Percentiles rank a stretch among this genome's conserved stretches.
Evolutionary conservation across 92 coral and sea anemone genomes (phyloP).

Genomic region (Heteractis magnifica): DNA sequence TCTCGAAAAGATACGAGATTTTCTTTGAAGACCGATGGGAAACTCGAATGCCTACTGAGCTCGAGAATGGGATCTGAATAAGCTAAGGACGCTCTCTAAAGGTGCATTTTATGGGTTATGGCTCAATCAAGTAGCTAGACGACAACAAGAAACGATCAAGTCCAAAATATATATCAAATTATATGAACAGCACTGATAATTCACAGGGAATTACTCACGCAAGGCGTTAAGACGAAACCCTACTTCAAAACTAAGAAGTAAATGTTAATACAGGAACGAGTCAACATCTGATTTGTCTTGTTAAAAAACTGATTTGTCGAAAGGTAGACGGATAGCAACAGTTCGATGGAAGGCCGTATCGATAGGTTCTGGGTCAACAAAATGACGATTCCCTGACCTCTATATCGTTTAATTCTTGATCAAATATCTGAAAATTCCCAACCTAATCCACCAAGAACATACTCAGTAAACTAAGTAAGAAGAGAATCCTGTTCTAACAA

Average conservation of each 20-base stretch:
- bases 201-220: slow-evolving; percentile 19
- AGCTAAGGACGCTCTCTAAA: slow-evolving; percentile 5
- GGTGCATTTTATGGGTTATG: slow-evolving; percentile 7
- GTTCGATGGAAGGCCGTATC: background rate
- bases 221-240: slow-evolving; percentile 17
- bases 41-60: background rate
- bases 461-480: slow-evolving; percentile 7
- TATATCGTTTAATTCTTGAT: slow-evolving; percentile 20
- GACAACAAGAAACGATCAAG: slow-evolving; percentile 1
- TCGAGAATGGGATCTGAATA: slow-evolving; percentile 1
- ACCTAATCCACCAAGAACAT: background rate
- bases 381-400: slow-evolving; percentile 24
- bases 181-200: slow-evolving; percentile 19
- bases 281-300: background rate
- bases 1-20: background rate
- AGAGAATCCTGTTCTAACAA: background rate
- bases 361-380: slow-evolving; percentile 22
- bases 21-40: background rate
- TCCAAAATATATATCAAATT: background rate
- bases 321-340: background rate
- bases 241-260: background rate
- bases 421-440: slow-evolving; percentile 28
- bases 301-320: background rate
- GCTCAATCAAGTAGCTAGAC: background rate
- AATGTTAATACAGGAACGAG: background rate